Conservation (phyloP, 2,888 invertebrate species). For the Tenthredo livida region DNA sequence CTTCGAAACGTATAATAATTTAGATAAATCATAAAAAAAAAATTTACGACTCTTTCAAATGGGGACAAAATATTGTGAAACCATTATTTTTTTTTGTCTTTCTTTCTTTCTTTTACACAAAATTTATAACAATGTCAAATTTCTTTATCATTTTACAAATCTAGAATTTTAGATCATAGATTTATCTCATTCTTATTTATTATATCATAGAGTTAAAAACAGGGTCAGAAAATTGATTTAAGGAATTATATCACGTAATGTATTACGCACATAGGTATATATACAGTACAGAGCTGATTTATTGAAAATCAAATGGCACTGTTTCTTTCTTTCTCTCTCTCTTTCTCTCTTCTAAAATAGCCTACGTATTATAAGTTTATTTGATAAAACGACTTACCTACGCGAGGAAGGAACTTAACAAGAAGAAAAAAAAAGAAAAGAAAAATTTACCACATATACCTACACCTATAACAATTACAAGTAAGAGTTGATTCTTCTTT, state of each 20-base stretch:
- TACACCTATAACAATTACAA: constrained; percentile 26
- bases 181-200: not conserved
- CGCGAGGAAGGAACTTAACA: constrained; percentile 5
- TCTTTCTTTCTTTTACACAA: not conserved
- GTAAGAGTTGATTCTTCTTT: not conserved
- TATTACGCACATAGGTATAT: constrained; percentile 2
- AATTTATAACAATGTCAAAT: not conserved
- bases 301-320: constrained; percentile 24
- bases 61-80: not conserved
- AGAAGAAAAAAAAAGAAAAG: not conserved
- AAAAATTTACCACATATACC: not conserved
- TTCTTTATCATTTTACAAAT: not conserved
- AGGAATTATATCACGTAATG: not conserved
- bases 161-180: not conserved
- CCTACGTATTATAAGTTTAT: constrained; percentile 3
- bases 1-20: not conserved
- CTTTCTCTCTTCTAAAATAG: not conserved
- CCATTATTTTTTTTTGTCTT: not conserved
- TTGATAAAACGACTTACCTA: not conserved
- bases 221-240: not conserved
- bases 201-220: not conserved
- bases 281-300: not conserved
- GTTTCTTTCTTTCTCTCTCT: not conserved
- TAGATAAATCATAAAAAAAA: not conserved
- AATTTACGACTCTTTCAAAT: not conserved